These are phyloP conservation scores for Arvicanthis niloticus DNA, from an alignment of 2,113 vertebrate species.

Conservation along the genomic window DNA sequence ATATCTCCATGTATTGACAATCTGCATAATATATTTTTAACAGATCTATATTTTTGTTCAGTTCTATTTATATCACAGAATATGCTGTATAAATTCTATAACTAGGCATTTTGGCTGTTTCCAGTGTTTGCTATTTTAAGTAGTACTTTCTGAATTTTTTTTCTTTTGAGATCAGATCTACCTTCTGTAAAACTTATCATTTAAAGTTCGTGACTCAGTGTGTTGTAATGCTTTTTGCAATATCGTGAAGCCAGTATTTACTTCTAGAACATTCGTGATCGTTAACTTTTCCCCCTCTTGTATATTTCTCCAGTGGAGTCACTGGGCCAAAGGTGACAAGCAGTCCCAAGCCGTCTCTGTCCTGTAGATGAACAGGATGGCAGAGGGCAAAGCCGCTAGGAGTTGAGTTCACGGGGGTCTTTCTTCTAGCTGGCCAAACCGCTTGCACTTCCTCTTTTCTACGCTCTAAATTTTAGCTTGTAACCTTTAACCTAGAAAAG, in stretches of 20 bases:
- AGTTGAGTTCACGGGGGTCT: not conserved
- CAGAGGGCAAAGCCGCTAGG: fast-evolving
- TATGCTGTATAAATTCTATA: not conserved
- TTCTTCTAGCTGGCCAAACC: fast-evolving
- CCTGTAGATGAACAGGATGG: not conserved
- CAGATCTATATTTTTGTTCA: not conserved
- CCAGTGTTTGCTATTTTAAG: slow-evolving; percentile 40
- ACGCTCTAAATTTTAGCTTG: not conserved
- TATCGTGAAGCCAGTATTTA: not conserved
- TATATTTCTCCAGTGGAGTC: not conserved
- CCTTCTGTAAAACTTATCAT: not conserved
- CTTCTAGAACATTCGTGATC: not conserved
- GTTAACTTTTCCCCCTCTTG: not conserved
- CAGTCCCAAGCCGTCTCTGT: not conserved
- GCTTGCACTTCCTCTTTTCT: not conserved
- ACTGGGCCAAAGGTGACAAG: not conserved
- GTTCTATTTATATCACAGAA: not conserved
- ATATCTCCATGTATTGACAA: not conserved
- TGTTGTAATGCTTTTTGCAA: slow-evolving; percentile 1
- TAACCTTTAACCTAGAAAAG: not conserved
- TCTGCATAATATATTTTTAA: not conserved
- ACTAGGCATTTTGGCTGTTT: not conserved
- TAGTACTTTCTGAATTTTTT: not conserved
- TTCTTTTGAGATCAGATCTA: not conserved
- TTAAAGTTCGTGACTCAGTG: not conserved